Evolutionary conservation across 2,113 vertebrate genomes (phyloP), one percentile per base, ranked within the genome.

Genomic region (Phocoena phocoena): DNA sequence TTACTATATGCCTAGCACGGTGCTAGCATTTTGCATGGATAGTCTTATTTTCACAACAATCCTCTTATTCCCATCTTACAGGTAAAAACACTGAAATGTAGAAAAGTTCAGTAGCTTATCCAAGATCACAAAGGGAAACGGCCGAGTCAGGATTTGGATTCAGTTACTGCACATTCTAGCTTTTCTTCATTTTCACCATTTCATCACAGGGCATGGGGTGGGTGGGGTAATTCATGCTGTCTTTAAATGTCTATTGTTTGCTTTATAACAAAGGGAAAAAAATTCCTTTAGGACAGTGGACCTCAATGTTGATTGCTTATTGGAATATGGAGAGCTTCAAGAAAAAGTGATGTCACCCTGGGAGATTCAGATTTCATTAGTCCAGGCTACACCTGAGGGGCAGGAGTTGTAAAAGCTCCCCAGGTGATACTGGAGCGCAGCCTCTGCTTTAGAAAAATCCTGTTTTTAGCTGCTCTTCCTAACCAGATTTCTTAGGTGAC

Each of bases 401-500:
- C 26, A 17, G 33, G 36, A 38, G 14, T 23, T n/a, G 5, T 3
- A 6, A 60, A 31, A 47, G 26, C 31, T 38, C 38, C 8, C 18
- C 11, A 26, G 26, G 8, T 12, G 13, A 36, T 26, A 13, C 82
- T 41, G 36, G 36, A 20, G 15, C 11, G 60, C 47, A 94, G 63
- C 31, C 44, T 74, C 71, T 26, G n/a, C 70, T 63, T 86, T 74
- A 90, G 91, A 82, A 87, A 92, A 82, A 44, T 5, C 8, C 14
- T 20, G 4, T n/a, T 60, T 74, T 86, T 80, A n/a, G 71, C 44
- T 74, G 36, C 36, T 90, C 33, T 15, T 93, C 71, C 76, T 38
- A 31, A 76, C 28, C 20, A 93, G 67, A 93, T 91, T 96, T 93
- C 89, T 68, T 62, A 89, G 62, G 47, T 33, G 77, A 96, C 88